A percentile compares a stretch with the other conserved stretches of the same genome.
Conservation (phyloP, 2,888 invertebrate genomes). For the Andrena dorsata region DNA sequence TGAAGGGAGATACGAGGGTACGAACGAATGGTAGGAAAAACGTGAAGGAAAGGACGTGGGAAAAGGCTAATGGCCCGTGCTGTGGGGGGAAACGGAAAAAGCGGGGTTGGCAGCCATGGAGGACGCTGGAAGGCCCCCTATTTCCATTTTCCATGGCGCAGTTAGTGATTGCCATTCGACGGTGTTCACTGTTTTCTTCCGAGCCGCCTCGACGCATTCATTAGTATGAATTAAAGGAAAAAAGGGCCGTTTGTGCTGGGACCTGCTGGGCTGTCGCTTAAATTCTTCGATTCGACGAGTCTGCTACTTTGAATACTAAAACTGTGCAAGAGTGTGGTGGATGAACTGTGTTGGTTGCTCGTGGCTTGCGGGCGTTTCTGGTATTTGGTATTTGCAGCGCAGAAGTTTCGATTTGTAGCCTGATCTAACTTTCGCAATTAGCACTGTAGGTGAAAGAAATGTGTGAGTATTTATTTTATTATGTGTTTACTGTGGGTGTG, state of each 20-base stretch:
- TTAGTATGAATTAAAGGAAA: constrained; percentile 13
- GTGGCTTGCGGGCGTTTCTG: too few species aligned
- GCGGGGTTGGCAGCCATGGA: not conserved
- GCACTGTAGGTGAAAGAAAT: too few species aligned
- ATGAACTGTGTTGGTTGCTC: too few species aligned
- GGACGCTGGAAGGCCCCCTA: not conserved
- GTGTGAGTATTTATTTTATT: too few species aligned
- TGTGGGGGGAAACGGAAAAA: not conserved
- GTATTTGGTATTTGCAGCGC: too few species aligned
- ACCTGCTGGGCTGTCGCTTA: not conserved
- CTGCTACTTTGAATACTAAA: too few species aligned
- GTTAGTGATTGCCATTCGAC: constrained; percentile 13
- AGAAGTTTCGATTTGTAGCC: too few species aligned
- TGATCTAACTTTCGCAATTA: too few species aligned
- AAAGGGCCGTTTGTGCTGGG: too few species aligned
- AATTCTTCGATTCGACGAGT: not conserved
- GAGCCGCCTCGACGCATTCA: not conserved
- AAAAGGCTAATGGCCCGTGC: not conserved
- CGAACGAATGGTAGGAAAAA: constrained; percentile 15
- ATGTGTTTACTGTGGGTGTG: too few species aligned
- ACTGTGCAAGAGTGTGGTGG: too few species aligned
- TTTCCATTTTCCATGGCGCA: not conserved
- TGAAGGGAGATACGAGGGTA: not conserved
- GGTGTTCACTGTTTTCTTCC: not conserved
- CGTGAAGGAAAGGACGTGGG: constrained; percentile 18